Percentiles rank a stretch among this genome's conserved stretches.
phyloP scores from a whole-genome alignment of 53 echinoderm and acorn worm species.

The Glandiceps talaboti region DNA sequence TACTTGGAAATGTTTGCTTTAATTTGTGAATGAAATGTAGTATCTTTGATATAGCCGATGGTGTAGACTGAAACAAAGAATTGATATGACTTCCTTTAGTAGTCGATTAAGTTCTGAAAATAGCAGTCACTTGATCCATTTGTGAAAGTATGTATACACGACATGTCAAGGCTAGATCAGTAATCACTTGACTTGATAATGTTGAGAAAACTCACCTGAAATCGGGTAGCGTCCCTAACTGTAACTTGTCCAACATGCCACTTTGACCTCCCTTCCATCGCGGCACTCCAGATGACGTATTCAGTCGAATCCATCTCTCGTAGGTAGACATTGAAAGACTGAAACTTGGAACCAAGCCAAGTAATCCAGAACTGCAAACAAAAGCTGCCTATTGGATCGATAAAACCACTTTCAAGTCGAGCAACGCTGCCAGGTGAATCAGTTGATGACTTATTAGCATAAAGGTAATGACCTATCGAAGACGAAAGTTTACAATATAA shows the following conservation, averaged over 20 bases:
- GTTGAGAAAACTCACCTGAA: too few relatives aligned
- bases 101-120: too few relatives aligned
- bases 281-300: neutral
- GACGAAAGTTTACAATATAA: too few relatives aligned
- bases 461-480: constrained; percentile 20
- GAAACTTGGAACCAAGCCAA: neutral
- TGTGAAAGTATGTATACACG: too few relatives aligned
- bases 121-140: too few relatives aligned
- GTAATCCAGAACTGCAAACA: constrained; percentile 3
- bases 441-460: constrained; percentile 3
- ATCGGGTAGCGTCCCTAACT: neutral
- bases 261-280: neutral
- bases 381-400: neutral
- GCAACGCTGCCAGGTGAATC: neutral
- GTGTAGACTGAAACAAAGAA: too few relatives aligned
- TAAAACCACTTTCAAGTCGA: neutral
- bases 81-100: too few relatives aligned
- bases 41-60: too few relatives aligned
- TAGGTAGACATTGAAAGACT: neutral
- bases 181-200: too few relatives aligned
- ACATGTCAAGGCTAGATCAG: too few relatives aligned
- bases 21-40: too few relatives aligned
- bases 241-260: neutral
- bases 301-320: neutral
- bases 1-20: too few relatives aligned